A percentile compares a stretch with the other conserved stretches of the same genome.
phyloP scores from a whole-genome alignment of 2,797 vertebrate species.

The Crocidura indochinensis region DNA sequence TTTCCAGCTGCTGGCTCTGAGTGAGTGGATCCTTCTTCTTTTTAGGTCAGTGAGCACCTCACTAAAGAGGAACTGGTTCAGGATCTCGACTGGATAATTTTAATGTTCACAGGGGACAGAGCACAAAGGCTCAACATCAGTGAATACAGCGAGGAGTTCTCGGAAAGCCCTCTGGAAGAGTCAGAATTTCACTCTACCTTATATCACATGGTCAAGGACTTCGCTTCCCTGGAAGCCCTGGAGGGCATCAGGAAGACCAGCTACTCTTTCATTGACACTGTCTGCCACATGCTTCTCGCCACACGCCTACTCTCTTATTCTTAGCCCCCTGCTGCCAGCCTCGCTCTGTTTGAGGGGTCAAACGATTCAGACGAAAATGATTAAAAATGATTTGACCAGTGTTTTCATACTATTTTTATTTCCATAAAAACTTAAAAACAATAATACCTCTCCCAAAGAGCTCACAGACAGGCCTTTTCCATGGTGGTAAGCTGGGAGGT shows the following conservation, averaged over 20 bases:
- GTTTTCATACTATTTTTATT: constrained; percentile 62
- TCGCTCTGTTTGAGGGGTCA: no score
- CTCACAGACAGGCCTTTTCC: background rate
- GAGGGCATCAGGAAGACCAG: constrained; percentile 79
- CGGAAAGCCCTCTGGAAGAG: constrained; percentile 88
- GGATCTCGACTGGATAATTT: constrained; percentile 90
- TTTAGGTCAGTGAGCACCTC: constrained; percentile 92
- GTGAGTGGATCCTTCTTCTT: background rate
- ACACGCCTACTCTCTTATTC: constrained; percentile 92
- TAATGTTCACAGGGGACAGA: constrained; percentile 92
- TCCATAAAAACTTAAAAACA: constrained; percentile 69
- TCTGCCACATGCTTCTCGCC: constrained; percentile 92
- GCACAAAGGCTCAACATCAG: constrained; percentile 91
- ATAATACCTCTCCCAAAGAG: constrained; percentile 51
- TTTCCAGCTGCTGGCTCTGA: background rate
- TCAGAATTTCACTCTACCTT: constrained; percentile 95
- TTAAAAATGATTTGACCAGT: background rate
- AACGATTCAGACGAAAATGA: background rate
- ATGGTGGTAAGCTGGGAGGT: background rate
- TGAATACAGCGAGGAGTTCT: constrained; percentile 91
- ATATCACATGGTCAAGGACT: constrained; percentile 94
- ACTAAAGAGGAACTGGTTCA: constrained; percentile 56
- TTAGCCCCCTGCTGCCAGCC: constrained; percentile 69
- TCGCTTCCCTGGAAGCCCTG: constrained; percentile 88
- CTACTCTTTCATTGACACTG: constrained; percentile 89